Conservation (phyloP, 2,113 vertebrate genomes). For the Rostratula benghalensis region DNA sequence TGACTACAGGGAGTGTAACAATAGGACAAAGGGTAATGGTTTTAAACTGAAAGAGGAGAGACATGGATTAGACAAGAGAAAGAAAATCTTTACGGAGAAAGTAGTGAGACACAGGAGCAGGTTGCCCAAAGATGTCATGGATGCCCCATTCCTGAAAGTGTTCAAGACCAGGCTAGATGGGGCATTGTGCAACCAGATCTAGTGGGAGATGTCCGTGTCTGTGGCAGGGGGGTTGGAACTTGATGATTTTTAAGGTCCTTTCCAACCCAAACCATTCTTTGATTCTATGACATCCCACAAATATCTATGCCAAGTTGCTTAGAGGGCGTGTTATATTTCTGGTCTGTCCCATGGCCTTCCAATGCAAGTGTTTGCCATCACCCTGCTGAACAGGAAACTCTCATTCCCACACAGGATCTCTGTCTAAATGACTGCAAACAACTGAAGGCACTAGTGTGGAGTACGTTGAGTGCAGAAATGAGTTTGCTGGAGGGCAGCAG, state of each 20-base stretch:
- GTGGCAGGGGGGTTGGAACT: background rate
- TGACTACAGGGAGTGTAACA: background rate
- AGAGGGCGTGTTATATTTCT: rapidly evolving
- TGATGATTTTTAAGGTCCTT: background rate
- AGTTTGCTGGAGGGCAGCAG: background rate
- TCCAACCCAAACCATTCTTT: background rate
- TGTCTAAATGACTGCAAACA: background rate
- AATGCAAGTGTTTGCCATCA: rapidly evolving
- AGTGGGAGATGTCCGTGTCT: background rate
- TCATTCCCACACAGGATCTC: rapidly evolving
- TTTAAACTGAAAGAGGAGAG: background rate
- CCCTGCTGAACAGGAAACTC: background rate
- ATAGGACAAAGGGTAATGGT: background rate
- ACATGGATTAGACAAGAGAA: background rate
- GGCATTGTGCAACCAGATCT: background rate
- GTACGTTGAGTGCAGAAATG: rapidly evolving
- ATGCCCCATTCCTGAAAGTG: background rate
- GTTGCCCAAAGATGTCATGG: background rate
- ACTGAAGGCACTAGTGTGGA: rapidly evolving
- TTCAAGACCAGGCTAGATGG: background rate
- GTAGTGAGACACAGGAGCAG: background rate
- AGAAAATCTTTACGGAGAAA: background rate
- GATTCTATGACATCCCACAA: background rate
- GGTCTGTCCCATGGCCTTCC: rapidly evolving
- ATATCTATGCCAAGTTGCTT: rapidly evolving